Evolutionary conservation across 2,888 invertebrate genomes (phyloP), one percentile per base, ranked within the genome.

Genomic region (Drosophila pullipes): DNA sequence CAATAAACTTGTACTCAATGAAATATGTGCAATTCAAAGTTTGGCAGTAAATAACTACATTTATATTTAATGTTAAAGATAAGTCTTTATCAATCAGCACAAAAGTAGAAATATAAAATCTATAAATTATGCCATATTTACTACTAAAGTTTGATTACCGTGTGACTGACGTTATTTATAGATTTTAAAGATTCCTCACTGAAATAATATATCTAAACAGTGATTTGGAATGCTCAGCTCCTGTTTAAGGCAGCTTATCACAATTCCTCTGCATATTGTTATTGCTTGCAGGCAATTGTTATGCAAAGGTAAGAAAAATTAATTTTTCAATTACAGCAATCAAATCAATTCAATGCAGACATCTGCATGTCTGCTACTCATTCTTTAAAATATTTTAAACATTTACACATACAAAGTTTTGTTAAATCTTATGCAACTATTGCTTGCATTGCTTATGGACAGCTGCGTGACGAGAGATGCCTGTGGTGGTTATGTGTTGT

Each of bases 381-480:
- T 74, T 68, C 50, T 49, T 44, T 39, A 33, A 59, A 47, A 63
- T 35, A 37, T 49, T 37, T 44, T 31, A 47, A 35, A 44, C 62
- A 76, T 57, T 44, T n/a, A 44, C 44, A 28, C 53, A 60, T 13
- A 28, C 0, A 47, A 16, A 4, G 35, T 28, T 52, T 49, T 47
- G 53, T 13, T 59, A 30, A 60, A 78, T 63, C 68, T 78, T 59
- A 72, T 79, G 76, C 65, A 78, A 78, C 72, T 31, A 2, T 57
- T 60, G 62, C 50, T 68, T 65, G 44, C 54, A 76, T 62, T 35
- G 35, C 35, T 35, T 68, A 79, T 76, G 79, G 78, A 78, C 67
- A 78, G 75, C 78, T 78, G 71, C 70, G 49, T 71, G 74, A 78
- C 63, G 77, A 53, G 64, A 71, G 62, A 69, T 81, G 69, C 69